Base-by-base conservation (phyloP, 2,888 invertebrate species). In the Sinelater perroti region DNA sequence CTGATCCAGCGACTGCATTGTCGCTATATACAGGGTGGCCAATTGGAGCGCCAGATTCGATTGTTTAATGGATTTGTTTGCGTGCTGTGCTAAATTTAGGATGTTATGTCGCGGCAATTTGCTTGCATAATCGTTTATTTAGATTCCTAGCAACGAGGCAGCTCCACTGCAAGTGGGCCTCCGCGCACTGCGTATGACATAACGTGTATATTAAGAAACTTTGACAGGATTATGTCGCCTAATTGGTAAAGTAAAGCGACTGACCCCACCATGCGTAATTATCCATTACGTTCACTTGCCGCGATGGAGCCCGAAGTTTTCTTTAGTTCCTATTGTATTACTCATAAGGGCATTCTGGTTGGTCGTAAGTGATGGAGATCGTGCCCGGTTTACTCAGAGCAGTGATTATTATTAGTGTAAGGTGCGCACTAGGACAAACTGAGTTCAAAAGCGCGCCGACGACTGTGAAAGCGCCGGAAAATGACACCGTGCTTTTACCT, bases 401-500 rank as follows among this genome's bases (percentile, higher is more conserved):
- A 21, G n/a, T 58, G 33, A 35, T 58, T 20, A 35, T 47, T 26
- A 55, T 45, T 36, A 36, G 26, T 50, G 51, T 51, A 7, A 52
- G 46, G 13, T 51, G 30, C 28, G 31, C 40, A n/a, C 14, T 44
- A 36, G 40, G 42, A 10, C 52, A 58, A 30, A 17, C 28, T 13
- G 66, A 82, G 35, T 89, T 90, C 71, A 85, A 82, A 74, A 89
- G 88, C 78, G 81, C 86, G 1, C 88, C 90, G 0, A 89, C 89
- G 2, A 87, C 86, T 2, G 87, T 91, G 35, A 90, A 89, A 76
- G 86, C 87, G 2, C 86, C 84, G 62, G 89, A 90, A 74, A 91
- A 91, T 69, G 88, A 90, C 63, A 88, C 89, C 0, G 90, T 92
- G 0, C 72, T 90, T 16, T 77, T 93, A 58, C 93, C 93, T 0